Conservation (phyloP, 2,113 vertebrate genomes). For the Procavia capensis region DNA sequence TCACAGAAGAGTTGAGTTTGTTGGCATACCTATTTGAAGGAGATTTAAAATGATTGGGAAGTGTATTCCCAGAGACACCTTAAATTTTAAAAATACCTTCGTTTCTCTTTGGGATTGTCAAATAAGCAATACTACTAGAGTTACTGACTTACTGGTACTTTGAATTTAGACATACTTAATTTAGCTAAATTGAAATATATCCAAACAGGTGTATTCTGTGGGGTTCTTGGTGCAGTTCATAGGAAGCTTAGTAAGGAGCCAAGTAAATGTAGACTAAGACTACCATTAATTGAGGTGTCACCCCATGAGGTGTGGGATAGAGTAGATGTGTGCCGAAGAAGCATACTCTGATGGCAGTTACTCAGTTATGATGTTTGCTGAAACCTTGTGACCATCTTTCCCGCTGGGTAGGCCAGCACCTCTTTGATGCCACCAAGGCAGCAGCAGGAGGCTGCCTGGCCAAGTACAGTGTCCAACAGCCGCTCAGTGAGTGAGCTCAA, state of each 20-base stretch:
- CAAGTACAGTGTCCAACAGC: neutral
- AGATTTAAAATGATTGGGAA: conserved; percentile 51
- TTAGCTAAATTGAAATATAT: conserved; percentile 45
- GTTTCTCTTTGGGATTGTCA: conserved; percentile 48
- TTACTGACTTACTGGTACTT: conserved; percentile 40
- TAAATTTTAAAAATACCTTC: conserved; percentile 44
- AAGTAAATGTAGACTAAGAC: neutral
- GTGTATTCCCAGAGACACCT: neutral
- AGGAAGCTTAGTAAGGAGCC: conserved; percentile 19
- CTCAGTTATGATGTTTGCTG: neutral
- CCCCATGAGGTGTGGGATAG: neutral
- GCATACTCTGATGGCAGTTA: neutral
- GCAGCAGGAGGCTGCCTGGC: neutral
- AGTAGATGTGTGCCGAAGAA: neutral
- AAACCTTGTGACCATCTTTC: neutral
- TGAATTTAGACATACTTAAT: conserved; percentile 47
- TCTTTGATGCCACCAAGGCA: neutral
- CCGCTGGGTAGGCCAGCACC: neutral
- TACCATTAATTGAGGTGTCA: neutral
- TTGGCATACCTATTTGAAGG: neutral
- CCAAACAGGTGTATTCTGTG: neutral
- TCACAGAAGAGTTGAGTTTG: conserved; percentile 24
- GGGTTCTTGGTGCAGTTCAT: neutral
- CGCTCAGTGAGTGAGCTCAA: neutral
- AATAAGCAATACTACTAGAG: conserved; percentile 23